Evolutionary conservation across 2,888 invertebrate genomes (phyloP).

Genomic region (Dicycla oo): DNA sequence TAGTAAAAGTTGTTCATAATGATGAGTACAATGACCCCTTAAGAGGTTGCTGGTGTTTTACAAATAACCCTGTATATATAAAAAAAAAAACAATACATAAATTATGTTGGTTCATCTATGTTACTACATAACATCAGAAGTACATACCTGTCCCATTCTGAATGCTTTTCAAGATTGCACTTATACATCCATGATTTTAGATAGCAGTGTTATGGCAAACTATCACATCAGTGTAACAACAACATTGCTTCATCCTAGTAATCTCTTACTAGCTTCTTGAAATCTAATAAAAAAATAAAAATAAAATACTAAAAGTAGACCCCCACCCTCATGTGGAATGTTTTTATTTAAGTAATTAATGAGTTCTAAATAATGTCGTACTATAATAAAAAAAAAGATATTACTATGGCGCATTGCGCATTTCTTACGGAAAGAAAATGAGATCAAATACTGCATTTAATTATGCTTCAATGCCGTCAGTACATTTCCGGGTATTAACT

Average conservation of each 20-base stretch:
- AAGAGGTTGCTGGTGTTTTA: no score
- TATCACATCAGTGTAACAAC: neutral
- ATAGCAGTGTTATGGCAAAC: slow-evolving; percentile 17
- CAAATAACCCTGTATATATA: no score
- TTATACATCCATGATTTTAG: neutral
- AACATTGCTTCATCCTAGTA: neutral
- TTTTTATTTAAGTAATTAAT: slow-evolving; percentile 2
- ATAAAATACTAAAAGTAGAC: neutral
- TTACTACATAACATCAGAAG: neutral
- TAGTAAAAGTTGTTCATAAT: no score
- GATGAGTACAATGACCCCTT: no score
- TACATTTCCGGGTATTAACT: slow-evolving; percentile 21
- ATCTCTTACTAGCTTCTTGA: neutral
- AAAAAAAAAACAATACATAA: neutral
- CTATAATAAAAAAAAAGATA: no score
- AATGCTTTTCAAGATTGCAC: slow-evolving; percentile 4
- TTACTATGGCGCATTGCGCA: slow-evolving; percentile 58
- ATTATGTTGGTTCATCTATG: neutral
- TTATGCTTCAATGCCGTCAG: slow-evolving; percentile 39
- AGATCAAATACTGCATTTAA: slow-evolving; percentile 54
- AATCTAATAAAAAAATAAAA: no score
- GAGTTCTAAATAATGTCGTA: slow-evolving; percentile 15
- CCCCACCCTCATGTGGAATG: neutral
- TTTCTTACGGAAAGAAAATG: slow-evolving; percentile 39
- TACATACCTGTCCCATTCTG: neutral